These are phyloP conservation scores for Euphonia xanthogaster DNA, from an alignment of 2,797 vertebrate genomes.

Conservation along the genomic window DNA sequence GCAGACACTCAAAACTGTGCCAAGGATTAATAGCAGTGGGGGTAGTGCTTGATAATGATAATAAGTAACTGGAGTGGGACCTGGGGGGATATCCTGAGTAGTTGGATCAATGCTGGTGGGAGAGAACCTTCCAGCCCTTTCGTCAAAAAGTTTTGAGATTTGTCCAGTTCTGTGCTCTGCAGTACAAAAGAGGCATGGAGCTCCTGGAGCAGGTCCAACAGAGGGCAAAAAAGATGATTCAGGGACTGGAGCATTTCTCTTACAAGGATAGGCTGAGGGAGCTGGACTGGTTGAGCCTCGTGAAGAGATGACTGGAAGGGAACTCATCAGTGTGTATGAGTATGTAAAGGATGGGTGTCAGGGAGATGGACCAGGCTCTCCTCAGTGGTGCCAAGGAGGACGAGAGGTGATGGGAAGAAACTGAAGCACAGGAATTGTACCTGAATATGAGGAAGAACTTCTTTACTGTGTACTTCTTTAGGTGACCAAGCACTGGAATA, in stretches of 20 bases:
- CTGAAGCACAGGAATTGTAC: background rate
- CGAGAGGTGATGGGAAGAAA: background rate
- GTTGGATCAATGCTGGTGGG: background rate
- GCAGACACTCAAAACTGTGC: background rate
- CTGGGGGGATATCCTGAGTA: background rate
- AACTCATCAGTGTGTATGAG: background rate
- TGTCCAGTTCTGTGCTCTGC: background rate
- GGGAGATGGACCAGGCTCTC: background rate
- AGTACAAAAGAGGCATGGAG: background rate
- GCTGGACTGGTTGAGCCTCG: background rate
- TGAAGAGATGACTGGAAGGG: background rate
- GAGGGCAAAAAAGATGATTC: background rate
- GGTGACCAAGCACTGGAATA: background rate
- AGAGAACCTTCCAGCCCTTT: background rate
- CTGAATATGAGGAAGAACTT: background rate
- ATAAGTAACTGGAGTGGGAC: background rate
- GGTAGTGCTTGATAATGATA: background rate
- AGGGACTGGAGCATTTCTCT: background rate
- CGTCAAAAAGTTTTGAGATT: background rate
- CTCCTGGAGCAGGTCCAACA: background rate
- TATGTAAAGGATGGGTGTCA: background rate
- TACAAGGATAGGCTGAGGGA: background rate
- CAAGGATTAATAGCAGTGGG: background rate
- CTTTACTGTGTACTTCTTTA: background rate
- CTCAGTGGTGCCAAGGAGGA: background rate